Evolutionary conservation across 2,888 invertebrate genomes (phyloP), one percentile per base, ranked within the genome.

Genomic region (Drosophila fungiperda): DNA sequence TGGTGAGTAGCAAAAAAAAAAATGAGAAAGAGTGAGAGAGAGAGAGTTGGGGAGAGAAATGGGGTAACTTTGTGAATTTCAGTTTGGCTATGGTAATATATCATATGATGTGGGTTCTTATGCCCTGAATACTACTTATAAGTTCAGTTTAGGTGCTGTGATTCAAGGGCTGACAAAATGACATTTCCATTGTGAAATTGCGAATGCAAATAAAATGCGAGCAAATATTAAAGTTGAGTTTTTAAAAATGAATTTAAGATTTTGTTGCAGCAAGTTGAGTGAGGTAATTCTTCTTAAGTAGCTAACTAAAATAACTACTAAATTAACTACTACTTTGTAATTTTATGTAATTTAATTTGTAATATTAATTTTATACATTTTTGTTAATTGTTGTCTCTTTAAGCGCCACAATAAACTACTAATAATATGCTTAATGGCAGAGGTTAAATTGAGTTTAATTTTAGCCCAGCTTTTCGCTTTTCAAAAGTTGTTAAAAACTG

Each of bases 81-180:
- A 80, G 75, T 70, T 66, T 33, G 62, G 71, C 66, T 69, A 26
- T 69, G 70, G 65, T 60, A 76, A 83, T 86, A 84, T 82, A 76
- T 87, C 78, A 87, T 72, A 68, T 55, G 66, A 48, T 58, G 69
- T 58, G 70, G 50, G 52, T 62, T 71, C 57, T 63, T 59, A 32
- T 50, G 33, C 11, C 48, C n/a, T 54, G 45, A 20, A 54, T 63
- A 68, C 71, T 54, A 59, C 64, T 69, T 81, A 73, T 71, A 79
- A 82, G 73, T 72, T 80, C 50, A 54, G 61, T 55, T 76, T 32
- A 55, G 76, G 32, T 62, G 70, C 76, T 65, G 42, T 66, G 75
- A 75, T 75, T 63, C 33, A 49, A 36, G 42, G 35, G 33, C 11
- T 32, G 26, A 20, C 33, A 38, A 29, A 29, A 38, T 12, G 32